These are phyloP conservation scores for Menidia menidia DNA, from an alignment of 2,797 vertebrate species.

Conservation along the genomic window DNA sequence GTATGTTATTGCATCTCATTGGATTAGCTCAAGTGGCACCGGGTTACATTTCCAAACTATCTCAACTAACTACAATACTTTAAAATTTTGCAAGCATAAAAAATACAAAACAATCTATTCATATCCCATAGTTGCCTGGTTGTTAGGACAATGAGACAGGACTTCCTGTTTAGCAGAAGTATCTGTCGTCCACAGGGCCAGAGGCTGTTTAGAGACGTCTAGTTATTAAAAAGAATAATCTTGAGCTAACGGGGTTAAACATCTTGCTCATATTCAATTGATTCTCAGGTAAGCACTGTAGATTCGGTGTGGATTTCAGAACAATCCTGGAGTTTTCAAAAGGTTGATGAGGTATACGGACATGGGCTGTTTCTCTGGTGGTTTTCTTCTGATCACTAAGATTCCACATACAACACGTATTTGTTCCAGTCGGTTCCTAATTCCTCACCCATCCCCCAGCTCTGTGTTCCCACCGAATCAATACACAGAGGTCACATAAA, in stretches of 20 bases:
- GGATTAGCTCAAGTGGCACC: constrained; percentile 31
- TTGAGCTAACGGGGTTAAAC: not conserved
- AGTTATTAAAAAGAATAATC: too few relatives aligned
- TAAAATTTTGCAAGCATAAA: constrained; percentile 2
- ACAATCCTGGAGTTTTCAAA: constrained; percentile 18
- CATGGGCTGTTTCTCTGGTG: too few relatives aligned
- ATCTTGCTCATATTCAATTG: constrained; percentile 34
- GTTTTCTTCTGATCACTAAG: too few relatives aligned
- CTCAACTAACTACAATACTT: not conserved
- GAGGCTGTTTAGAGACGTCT: not conserved
- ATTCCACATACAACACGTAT: not conserved
- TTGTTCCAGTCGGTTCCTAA: constrained; percentile 8
- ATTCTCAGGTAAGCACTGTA: constrained; percentile 29
- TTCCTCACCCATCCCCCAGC: constrained; percentile 39
- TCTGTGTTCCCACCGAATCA: constrained; percentile 60
- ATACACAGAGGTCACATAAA: constrained; percentile 69
- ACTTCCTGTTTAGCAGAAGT: not conserved
- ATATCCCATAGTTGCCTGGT: not conserved
- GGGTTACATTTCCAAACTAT: constrained; percentile 25
- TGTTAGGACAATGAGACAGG: not conserved
- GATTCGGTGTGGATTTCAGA: constrained; percentile 19
- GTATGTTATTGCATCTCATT: constrained; percentile 1
- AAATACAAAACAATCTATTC: too few relatives aligned
- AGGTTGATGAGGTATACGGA: constrained; percentile 6
- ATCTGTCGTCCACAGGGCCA: not conserved